Evolutionary conservation across 92 coral and sea anemone genomes (phyloP).

Genomic region (Umimayanthus chanpuru): DNA sequence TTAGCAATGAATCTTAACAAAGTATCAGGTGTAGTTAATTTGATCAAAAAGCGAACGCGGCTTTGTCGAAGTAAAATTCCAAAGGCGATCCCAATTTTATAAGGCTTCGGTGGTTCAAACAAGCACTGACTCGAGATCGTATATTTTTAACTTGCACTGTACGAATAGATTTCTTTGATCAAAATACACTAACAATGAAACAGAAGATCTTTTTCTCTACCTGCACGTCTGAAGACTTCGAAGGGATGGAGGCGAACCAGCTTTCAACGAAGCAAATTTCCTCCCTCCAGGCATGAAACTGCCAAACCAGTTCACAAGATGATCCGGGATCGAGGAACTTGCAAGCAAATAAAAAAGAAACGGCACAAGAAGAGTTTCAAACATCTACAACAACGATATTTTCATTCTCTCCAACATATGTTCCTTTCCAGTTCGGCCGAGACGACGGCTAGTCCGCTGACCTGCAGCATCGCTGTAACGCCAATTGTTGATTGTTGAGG

Average conservation of each 20-base stretch:
- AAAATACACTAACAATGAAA: slow-evolving; percentile 45
- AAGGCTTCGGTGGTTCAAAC: not conserved
- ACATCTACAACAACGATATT: slow-evolving; percentile 70
- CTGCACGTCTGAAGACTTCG: slow-evolving; percentile 72
- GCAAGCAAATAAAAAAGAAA: slow-evolving; percentile 66
- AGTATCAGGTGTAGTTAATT: slow-evolving; percentile 6
- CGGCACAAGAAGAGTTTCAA: slow-evolving; percentile 66
- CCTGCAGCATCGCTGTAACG: slow-evolving; percentile 26
- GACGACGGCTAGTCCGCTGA: slow-evolving; percentile 56
- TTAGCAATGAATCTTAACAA: not conserved
- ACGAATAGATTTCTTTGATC: not conserved
- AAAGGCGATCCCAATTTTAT: not conserved
- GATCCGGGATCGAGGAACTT: slow-evolving; percentile 68
- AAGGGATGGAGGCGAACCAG: slow-evolving; percentile 67
- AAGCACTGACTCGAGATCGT: not conserved
- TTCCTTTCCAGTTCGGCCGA: slow-evolving; percentile 47
- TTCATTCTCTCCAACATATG: slow-evolving; percentile 46
- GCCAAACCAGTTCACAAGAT: slow-evolving; percentile 64
- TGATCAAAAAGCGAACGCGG: not conserved
- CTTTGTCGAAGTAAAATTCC: not conserved
- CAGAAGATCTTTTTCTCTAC: slow-evolving; percentile 33
- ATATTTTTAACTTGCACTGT: not conserved
- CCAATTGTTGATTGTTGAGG: not conserved
- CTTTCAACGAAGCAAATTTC: slow-evolving; percentile 83
- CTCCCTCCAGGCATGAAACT: slow-evolving; percentile 99